These are phyloP conservation scores for Xanthorhoe designata DNA, from an alignment of 2,888 invertebrate species.

Conservation along the genomic window DNA sequence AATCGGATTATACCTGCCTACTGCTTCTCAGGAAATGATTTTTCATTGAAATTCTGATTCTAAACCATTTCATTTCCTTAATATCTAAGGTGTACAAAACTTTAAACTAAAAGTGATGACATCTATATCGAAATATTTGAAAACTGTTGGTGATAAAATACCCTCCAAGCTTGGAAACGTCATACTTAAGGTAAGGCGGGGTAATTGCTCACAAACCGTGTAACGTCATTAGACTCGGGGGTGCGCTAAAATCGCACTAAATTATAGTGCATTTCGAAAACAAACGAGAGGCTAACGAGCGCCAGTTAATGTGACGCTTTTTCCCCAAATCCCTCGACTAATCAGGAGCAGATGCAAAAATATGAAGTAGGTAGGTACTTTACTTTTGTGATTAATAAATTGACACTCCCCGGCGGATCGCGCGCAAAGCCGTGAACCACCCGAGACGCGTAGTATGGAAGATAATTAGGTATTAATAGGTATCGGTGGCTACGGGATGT, in stretches of 20 bases:
- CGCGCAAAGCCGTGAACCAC: no score
- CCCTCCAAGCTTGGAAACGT: slow-evolving; percentile 2
- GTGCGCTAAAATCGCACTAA: slow-evolving; percentile 27
- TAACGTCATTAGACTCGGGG: slow-evolving; percentile 26
- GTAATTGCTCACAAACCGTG: slow-evolving; percentile 25
- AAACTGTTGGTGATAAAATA: not conserved
- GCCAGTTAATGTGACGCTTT: slow-evolving; percentile 21
- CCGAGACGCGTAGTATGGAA: no score
- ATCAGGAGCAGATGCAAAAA: slow-evolving; percentile 14
- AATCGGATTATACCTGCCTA: not conserved
- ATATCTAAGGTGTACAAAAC: not conserved
- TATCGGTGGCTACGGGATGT: no score
- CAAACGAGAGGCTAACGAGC: slow-evolving; percentile 26
- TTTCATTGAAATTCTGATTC: not conserved
- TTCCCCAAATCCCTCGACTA: slow-evolving; percentile 29
- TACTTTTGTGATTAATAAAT: not conserved
- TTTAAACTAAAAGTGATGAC: not conserved
- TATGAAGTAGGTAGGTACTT: not conserved
- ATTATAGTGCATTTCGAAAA: slow-evolving; percentile 29
- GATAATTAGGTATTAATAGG: no score
- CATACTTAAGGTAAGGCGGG: slow-evolving; percentile 7
- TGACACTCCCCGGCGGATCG: no score
- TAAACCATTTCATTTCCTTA: not conserved
- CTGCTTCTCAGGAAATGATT: not conserved
- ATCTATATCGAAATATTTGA: no score